phyloP scores from a whole-genome alignment of 1,140 invertebrate genomes.

The Apis cerana region DNA sequence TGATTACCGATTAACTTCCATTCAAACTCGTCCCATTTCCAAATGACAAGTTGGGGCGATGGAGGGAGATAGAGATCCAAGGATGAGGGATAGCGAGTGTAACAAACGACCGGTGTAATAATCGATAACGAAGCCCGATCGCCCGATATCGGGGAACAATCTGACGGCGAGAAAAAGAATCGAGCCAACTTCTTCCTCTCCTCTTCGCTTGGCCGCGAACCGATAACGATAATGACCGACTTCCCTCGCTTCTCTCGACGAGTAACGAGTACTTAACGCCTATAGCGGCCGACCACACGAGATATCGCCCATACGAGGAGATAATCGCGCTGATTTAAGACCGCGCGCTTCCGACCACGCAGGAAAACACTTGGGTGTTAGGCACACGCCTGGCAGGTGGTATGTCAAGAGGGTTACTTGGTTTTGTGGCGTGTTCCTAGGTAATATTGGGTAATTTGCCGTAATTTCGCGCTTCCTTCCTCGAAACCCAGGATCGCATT shows the following conservation, averaged over 20 bases:
- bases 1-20: no score
- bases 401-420: constrained; percentile 12
- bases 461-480: constrained; percentile 73
- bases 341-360: constrained; percentile 72
- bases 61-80: no score
- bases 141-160: background rate
- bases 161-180: background rate
- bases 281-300: constrained; percentile 55
- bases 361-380: constrained; percentile 73
- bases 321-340: constrained; percentile 78
- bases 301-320: constrained; percentile 71
- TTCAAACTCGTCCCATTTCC: no score
- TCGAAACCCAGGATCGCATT: constrained; percentile 59
- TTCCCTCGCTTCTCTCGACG: constrained; percentile 72
- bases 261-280: constrained; percentile 36
- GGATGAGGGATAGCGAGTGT: background rate
- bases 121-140: background rate
- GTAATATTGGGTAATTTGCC: constrained; percentile 74
- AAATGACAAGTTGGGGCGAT: no score
- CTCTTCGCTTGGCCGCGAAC: background rate
- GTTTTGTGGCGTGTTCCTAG: constrained; percentile 68
- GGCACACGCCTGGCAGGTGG: constrained; percentile 70
- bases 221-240: constrained; percentile 75
- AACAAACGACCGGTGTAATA: background rate
- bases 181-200: background rate